phyloP scores from a whole-genome alignment of 1,140 invertebrate species.

The Drosophila funebris region DNA sequence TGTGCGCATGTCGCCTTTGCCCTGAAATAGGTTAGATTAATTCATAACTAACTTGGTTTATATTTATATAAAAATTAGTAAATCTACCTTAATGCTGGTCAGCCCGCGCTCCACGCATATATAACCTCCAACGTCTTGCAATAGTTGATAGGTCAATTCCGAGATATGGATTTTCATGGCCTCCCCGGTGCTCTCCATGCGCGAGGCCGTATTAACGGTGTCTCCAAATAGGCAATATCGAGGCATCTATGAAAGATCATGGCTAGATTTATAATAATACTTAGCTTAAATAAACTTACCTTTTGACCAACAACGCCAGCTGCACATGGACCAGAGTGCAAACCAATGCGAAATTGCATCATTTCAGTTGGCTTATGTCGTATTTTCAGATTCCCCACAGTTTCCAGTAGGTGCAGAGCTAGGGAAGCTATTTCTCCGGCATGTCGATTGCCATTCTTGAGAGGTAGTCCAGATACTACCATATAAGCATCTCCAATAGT shows the following conservation, averaged over 20 bases:
- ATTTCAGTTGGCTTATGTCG: conserved; percentile 92
- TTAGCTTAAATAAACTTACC: conserved; percentile 26
- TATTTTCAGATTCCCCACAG: conserved; percentile 93
- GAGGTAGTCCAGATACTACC: conserved; percentile 95
- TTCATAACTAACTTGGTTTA: no score
- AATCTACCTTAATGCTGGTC: conserved; percentile 89
- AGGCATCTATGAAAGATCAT: conserved; percentile 88
- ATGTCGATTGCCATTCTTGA: conserved; percentile 89
- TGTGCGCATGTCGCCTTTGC: conserved; percentile 94
- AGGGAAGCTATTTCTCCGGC: conserved; percentile 92
- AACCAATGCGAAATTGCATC: conserved; percentile 91
- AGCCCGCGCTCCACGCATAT: conserved; percentile 87
- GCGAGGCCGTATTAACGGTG: conserved; percentile 94
- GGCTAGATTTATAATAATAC: background rate
- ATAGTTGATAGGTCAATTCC: conserved; percentile 90
- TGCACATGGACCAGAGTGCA: conserved; percentile 93
- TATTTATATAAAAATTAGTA: no score
- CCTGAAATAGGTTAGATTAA: conserved; percentile 84
- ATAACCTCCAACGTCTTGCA: conserved; percentile 86
- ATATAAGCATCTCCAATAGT: conserved; percentile 98
- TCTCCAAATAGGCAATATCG: conserved; percentile 96
- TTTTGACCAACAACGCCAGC: conserved; percentile 95
- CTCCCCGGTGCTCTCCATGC: conserved; percentile 93
- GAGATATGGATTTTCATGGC: conserved; percentile 98
- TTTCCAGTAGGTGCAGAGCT: conserved; percentile 93